Conservation (phyloP, 2,888 invertebrate genomes). For the Ichneumon xanthorius region DNA sequence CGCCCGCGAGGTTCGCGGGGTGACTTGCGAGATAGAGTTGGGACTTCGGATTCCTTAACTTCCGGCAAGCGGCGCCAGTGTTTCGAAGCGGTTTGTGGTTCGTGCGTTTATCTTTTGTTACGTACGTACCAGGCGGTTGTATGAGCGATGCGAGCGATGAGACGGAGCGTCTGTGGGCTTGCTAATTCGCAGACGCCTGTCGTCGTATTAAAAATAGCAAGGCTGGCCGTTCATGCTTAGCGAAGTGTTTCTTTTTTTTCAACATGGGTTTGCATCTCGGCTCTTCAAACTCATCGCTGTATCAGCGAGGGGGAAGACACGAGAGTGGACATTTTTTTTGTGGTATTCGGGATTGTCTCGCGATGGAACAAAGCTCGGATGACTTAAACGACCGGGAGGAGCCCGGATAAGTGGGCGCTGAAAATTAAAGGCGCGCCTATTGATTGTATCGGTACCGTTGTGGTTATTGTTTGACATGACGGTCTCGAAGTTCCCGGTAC, state of each 20-base stretch:
- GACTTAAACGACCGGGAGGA: slow-evolving; percentile 6
- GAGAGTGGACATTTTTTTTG: slow-evolving; percentile 16
- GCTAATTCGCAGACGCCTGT: slow-evolving; percentile 61
- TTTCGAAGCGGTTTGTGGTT: slow-evolving; percentile 2
- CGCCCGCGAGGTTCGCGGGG: background rate
- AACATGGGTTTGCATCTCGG: background rate
- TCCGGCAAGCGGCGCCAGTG: slow-evolving; percentile 63
- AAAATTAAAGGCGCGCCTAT: background rate
- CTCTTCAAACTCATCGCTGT: slow-evolving; percentile 30
- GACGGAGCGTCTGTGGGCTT: slow-evolving; percentile 53
- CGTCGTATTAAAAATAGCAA: slow-evolving; percentile 64
- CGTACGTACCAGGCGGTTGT: slow-evolving; percentile 3
- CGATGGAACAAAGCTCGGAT: background rate
- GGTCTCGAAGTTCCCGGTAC: background rate
- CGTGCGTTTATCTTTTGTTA: slow-evolving; percentile 35
- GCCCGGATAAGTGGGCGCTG: background rate
- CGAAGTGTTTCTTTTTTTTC: slow-evolving; percentile 23
- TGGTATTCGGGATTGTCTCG: background rate
- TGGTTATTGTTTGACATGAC: background rate
- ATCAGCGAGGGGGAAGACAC: slow-evolving; percentile 1
- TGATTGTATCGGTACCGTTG: slow-evolving; percentile 8
- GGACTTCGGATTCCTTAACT: slow-evolving; percentile 52
- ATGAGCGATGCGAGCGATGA: slow-evolving; percentile 49
- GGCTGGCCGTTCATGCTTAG: slow-evolving; percentile 29
- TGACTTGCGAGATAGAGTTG: slow-evolving; percentile 18